A percentile compares a stretch with the other conserved stretches of the same genome.
These are phyloP conservation scores for Lonchura striata DNA, from an alignment of 2,113 vertebrate genomes.

Conservation along the genomic window DNA sequence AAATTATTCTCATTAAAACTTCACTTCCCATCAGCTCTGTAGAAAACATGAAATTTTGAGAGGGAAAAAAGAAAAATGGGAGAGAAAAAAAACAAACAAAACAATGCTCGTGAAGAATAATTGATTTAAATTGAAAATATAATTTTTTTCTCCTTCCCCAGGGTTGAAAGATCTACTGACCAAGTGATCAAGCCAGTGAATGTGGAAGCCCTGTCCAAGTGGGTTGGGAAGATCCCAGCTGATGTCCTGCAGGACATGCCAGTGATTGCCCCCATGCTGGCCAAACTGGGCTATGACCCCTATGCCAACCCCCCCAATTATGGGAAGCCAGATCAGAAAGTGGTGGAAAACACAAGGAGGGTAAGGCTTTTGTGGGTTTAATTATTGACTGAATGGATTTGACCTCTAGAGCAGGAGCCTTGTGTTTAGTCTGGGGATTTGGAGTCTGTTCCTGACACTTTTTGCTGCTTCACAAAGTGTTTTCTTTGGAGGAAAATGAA, in stretches of 20 bases:
- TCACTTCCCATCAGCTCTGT: background rate
- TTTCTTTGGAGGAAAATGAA: background rate
- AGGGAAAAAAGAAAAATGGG: too few relatives aligned
- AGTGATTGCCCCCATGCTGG: slow-evolving; percentile 91
- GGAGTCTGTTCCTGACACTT: background rate
- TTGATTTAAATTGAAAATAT: background rate
- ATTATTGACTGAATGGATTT: background rate
- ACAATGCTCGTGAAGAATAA: background rate
- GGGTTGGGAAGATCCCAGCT: slow-evolving; percentile 94
- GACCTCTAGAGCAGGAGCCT: background rate
- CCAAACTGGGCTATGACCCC: slow-evolving; percentile 91
- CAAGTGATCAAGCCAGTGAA: slow-evolving; percentile 98
- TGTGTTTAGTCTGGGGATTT: background rate
- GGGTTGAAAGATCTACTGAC: slow-evolving; percentile 95
- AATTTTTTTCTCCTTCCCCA: slow-evolving; percentile 31
- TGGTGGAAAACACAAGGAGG: slow-evolving; percentile 94
- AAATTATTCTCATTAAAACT: background rate
- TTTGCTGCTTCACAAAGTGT: background rate
- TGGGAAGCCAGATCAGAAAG: slow-evolving; percentile 89
- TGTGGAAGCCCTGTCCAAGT: slow-evolving; percentile 92
- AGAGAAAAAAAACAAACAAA: accelerated
- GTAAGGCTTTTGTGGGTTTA: slow-evolving; percentile 72
- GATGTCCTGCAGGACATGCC: slow-evolving; percentile 95
- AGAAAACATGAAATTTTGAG: background rate
- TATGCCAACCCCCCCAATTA: slow-evolving; percentile 96